These are phyloP conservation scores for Oscheius myriophilus DNA, from an alignment of 2,888 invertebrate species.

Conservation along the genomic window DNA sequence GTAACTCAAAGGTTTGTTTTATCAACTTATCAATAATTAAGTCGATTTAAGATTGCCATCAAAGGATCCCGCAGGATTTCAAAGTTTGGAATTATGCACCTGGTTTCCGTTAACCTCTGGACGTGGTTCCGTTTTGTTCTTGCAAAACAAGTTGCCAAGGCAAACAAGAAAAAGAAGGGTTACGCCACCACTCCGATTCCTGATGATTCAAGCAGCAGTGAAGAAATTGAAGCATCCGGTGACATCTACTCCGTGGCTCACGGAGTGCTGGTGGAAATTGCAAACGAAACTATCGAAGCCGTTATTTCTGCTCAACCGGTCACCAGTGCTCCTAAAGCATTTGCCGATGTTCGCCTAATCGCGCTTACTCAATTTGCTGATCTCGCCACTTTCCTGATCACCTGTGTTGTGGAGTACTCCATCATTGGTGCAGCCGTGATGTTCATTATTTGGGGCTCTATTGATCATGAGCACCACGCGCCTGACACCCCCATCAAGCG, in stretches of 20 bases:
- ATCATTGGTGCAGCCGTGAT: constrained; percentile 69
- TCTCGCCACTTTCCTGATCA: constrained; percentile 66
- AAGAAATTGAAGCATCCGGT: background rate
- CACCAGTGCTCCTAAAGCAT: background rate
- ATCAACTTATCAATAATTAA: background rate
- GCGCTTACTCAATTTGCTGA: constrained; percentile 67
- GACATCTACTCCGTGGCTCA: constrained; percentile 11
- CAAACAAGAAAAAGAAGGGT: constrained; percentile 40
- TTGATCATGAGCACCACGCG: constrained; percentile 50
- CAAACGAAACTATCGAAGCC: constrained; percentile 27
- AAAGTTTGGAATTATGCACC: constrained; percentile 68
- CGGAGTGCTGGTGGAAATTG: constrained; percentile 17
- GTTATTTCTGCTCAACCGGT: constrained; percentile 10
- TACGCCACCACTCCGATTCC: background rate
- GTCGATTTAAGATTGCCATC: constrained; percentile 58
- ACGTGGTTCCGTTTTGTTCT: constrained; percentile 69
- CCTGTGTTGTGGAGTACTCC: constrained; percentile 67
- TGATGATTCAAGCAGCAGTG: background rate
- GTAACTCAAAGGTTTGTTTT: constrained; percentile 65
- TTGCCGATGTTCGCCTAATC: constrained; percentile 37
- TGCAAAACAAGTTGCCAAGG: constrained; percentile 62
- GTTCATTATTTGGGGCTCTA: constrained; percentile 68
- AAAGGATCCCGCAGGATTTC: constrained; percentile 55
- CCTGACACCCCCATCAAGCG: constrained; percentile 44
- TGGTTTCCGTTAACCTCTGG: constrained; percentile 68